These are phyloP conservation scores for Yponomeuta malinellus DNA, from an alignment of 2,888 invertebrate species.

Conservation along the genomic window DNA sequence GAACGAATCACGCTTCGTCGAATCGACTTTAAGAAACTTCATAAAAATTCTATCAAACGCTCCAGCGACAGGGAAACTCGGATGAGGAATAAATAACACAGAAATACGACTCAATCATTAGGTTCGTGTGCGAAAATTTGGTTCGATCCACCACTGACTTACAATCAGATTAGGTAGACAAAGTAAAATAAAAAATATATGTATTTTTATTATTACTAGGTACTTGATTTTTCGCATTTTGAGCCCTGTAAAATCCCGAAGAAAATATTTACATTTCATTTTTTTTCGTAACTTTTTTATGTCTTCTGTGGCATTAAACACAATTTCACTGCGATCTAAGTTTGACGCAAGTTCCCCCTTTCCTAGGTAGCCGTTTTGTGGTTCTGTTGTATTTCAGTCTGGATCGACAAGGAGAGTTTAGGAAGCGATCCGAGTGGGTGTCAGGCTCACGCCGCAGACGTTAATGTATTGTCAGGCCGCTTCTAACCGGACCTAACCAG, in stretches of 20 bases:
- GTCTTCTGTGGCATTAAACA: no score
- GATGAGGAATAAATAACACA: constrained; percentile 17
- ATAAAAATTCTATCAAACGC: constrained; percentile 45
- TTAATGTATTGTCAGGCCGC: constrained; percentile 10
- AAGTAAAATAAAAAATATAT: no score
- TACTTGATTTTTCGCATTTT: no score
- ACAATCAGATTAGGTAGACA: no score
- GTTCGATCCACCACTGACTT: no score
- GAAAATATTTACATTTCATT: no score
- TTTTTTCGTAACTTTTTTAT: no score
- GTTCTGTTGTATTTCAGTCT: neutral
- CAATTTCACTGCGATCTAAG: no score
- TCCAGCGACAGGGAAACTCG: constrained; percentile 25
- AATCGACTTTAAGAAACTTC: constrained; percentile 30
- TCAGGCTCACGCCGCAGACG: constrained; percentile 32
- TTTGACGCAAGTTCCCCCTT: no score
- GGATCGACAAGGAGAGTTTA: constrained; percentile 23
- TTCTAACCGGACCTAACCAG: neutral
- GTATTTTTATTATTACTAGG: no score
- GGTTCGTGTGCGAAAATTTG: no score
- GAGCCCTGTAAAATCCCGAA: no score
- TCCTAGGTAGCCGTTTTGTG: neutral
- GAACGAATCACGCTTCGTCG: neutral
- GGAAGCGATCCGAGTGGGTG: constrained; percentile 28
- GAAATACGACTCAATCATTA: neutral